Base-by-base conservation (phyloP, 2,888 invertebrate genomes). In the Cryptocephalus primarius region DNA sequence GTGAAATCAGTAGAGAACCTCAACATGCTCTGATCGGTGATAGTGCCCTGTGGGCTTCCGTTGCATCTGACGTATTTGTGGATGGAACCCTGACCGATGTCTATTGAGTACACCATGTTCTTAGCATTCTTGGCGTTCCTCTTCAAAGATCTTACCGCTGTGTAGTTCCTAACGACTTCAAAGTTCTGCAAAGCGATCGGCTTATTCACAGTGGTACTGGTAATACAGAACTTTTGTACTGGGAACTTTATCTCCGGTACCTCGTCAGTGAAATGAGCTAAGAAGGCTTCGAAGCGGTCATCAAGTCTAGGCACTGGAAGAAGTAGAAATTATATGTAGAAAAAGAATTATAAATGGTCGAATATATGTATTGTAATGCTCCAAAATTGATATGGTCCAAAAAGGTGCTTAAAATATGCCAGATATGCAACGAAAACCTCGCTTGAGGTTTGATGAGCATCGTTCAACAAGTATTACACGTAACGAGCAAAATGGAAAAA, bases 281-380 rank as follows among this genome's bases (percentile, higher is more conserved):
- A 60, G 39, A 81, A 67, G 43, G 74, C 74, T 50, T 73, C 72
- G 1, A 81, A 62, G 32, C 72, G 74, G 51, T 72, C 74, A 55
- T 79, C 22, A 22, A 22, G 22, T 6, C 22, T 22, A 22, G 22
- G 22, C 22, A 22, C 22, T 22, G 6, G 22, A 22, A 22, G 22
- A 22, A 22, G 6, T 22, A n/a, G n/a, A n/a, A n/a, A n/a, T n/a
- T n/a, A n/a, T n/a, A n/a, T n/a, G n/a, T n/a, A n/a, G n/a, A n/a
- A n/a, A n/a, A n/a, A n/a, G n/a, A n/a, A n/a, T n/a, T n/a, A n/a
- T n/a, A n/a, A n/a, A n/a, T n/a, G n/a, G n/a, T n/a, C n/a, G n/a
- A n/a, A n/a, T n/a, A n/a, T n/a, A n/a, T n/a, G n/a, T n/a, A n/a
- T n/a, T n/a, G n/a, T n/a, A n/a, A n/a, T n/a, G n/a, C n/a, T n/a